phyloP scores from a whole-genome alignment of 1,140 invertebrate species.

The Vollenhovia emeryi region DNA sequence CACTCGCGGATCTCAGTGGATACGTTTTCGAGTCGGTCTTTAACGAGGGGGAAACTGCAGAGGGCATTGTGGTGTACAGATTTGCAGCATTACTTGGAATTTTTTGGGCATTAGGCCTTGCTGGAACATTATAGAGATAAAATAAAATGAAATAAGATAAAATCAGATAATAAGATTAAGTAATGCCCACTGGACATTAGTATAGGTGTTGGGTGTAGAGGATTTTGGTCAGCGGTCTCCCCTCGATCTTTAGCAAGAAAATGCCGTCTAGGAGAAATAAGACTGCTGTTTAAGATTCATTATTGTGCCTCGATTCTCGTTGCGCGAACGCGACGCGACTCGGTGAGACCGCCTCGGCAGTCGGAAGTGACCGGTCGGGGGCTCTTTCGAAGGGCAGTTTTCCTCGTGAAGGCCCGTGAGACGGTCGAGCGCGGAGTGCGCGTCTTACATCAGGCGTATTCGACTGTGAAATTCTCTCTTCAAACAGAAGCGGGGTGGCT shows the following conservation, averaged over 20 bases:
- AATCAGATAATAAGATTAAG: too few species aligned
- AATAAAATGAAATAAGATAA: too few species aligned
- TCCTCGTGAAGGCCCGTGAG: neutral
- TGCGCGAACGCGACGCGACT: neutral
- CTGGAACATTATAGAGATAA: too few species aligned
- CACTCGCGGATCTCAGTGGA: neutral
- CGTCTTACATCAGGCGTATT: constrained; percentile 82
- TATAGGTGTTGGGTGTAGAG: too few species aligned
- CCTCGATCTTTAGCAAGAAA: neutral
- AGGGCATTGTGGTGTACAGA: too few species aligned
- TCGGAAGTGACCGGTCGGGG: constrained; percentile 2
- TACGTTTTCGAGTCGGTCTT: neutral
- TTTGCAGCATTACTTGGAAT: too few species aligned
- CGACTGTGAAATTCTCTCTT: constrained; percentile 85
- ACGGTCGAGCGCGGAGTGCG: constrained; percentile 71
- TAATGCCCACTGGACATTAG: too few species aligned
- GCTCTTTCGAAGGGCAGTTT: neutral
- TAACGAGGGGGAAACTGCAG: too few species aligned
- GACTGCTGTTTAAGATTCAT: neutral
- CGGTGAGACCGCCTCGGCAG: neutral
- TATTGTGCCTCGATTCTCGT: too few species aligned
- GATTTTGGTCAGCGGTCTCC: too few species aligned
- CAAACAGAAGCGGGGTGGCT: constrained; percentile 82
- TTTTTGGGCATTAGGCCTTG: too few species aligned
- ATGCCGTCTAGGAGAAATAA: neutral